Evolutionary conservation across 2,797 vertebrate genomes (phyloP), one percentile per base, ranked within the genome.

Genomic region (Acanthis flammea): DNA sequence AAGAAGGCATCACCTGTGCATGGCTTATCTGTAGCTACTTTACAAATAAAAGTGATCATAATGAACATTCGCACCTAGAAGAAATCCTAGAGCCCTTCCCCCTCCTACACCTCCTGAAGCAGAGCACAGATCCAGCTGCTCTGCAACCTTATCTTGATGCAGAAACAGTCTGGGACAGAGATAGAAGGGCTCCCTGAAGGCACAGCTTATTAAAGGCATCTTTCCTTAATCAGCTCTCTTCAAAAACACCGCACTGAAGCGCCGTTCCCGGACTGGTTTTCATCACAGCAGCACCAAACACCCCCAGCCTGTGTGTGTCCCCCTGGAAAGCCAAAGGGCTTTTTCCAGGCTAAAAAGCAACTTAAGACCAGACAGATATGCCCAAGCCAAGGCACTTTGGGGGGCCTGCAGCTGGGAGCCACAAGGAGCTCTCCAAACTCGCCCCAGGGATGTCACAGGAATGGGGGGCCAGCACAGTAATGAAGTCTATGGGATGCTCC

Each of bases 181-280:
- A 94, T 50, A 77, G 4, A 80, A 92, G 79, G 81, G 75, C 14
- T 92, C 89, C 96, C 95, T 0, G 22, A 62, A 96, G 94, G 96
- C 92, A 95, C 4, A 1, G 78, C 86, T 95, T 88, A 94, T 95
- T 94, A 96, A 94, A 95, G 65, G 75, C 87, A 83, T 86, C 81
- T 90, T 77, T 66, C 76, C 66, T 70, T 44, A 83, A 74, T 22
- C 2, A 0, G n/a, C 42, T 74, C 68, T 67, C 78, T 91, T 91
- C 84, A 94, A 79, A 94, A 89, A 57, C 6, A 0, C 53, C 8
- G 2, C 78, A 60, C 63, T n/a, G 18, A 73, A 87, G 71, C 0
- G 1, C 74, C 1, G 0, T 60, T 94, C 94, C 81, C 2, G 0
- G 48, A 63, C 72, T 10, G 21, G 60, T 63, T 93, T 87, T 61